Base-by-base conservation (phyloP, 2,797 vertebrate genomes). In the Lutjanus campechanus region DNA sequence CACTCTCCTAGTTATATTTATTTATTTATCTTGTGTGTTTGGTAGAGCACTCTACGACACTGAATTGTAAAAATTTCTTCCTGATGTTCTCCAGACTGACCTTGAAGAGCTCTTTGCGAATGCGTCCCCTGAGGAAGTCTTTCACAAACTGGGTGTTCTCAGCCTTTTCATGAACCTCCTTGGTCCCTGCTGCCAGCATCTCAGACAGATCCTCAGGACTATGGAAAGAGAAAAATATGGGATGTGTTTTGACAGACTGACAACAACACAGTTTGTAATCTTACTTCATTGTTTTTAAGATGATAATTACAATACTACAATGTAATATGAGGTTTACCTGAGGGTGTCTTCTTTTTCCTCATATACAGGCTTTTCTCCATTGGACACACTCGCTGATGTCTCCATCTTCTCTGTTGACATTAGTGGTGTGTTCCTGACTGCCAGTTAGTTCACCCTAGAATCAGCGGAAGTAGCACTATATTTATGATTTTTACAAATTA, bases 81-180 rank as follows among this genome's bases (percentile, higher is more conserved):
- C 19, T n/a, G 17, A 51, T 50, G 36, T 58, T 61, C 29, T 80
- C 29, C 46, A 70, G 19, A 56, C 88, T 76, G 41, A 99, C 98
- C 97, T 99, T 98, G 86, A 99, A 99, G 11, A 99, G 95, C 84
- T 99, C 97, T 92, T 95, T 96, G 79, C 94, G 95, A 85, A 99
- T 99, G 54, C 93, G 96, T 16, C 98, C 98, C 83, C 93, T 97
- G 73, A 99, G 96, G 88, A 99, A 99, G 81, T 99, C 97, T 91
- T 98, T 99, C 79, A 99, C 98, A 83, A 99, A 99, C 88, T 96
- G 96, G 0, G 97, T 97, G 91, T 97, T 99, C 91, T 99, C 97
- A 0, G 98, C 98, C 70, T 95, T 96, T 85, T 98, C 97, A 0
- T 99, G 98, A 25, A 98, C 96, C 46, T 98, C 97, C 86, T 98